phyloP scores from a whole-genome alignment of 2,113 vertebrate species.

The Geococcyx californianus region DNA sequence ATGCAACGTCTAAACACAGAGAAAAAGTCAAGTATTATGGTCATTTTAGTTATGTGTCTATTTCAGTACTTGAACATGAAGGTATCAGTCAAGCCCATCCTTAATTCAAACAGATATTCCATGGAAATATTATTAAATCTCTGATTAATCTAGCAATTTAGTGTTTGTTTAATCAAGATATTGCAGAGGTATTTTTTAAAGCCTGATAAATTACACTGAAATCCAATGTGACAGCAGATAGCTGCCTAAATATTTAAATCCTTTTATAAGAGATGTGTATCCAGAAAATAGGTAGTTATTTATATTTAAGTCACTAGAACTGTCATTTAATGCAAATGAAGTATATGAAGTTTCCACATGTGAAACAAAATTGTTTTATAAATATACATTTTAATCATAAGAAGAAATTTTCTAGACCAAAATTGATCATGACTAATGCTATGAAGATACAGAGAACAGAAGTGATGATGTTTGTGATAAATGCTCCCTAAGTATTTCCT shows the following conservation, averaged over 20 bases:
- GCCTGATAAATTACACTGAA: constrained; percentile 33
- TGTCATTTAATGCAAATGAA: constrained; percentile 39
- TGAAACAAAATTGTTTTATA: constrained; percentile 39
- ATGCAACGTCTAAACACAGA: background rate
- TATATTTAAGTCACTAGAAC: constrained; percentile 17
- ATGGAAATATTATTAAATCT: constrained; percentile 19
- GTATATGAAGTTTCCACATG: background rate
- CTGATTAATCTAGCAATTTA: background rate
- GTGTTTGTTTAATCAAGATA: constrained; percentile 50
- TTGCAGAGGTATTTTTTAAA: background rate
- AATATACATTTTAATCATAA: constrained; percentile 35
- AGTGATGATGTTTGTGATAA: background rate
- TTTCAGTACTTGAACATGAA: background rate
- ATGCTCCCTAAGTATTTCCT: background rate
- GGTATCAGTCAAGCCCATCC: background rate
- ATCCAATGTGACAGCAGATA: background rate
- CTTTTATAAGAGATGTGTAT: background rate
- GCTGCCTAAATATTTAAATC: constrained; percentile 35
- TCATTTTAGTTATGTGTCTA: background rate
- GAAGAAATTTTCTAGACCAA: background rate
- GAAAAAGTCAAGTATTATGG: background rate
- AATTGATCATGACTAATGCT: constrained; percentile 13
- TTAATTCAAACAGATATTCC: constrained; percentile 11
- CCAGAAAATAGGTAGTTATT: constrained; percentile 19
- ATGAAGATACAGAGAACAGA: background rate